Conservation (phyloP, 1,140 invertebrate genomes). For the Vanessa tameamea region DNA sequence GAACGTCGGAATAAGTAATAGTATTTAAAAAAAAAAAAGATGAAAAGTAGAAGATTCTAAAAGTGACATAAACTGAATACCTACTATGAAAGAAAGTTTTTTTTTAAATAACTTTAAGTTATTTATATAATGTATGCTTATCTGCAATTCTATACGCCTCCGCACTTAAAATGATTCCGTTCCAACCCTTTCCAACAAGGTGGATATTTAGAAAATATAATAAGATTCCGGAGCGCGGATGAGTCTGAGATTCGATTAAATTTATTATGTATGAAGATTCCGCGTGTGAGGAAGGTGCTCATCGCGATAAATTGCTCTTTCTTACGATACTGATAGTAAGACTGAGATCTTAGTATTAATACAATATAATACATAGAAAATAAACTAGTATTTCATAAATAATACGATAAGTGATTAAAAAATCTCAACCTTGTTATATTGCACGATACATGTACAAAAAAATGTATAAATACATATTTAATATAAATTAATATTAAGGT, state of each 20-base stretch:
- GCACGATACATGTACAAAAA: no score
- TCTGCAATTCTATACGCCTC: conserved; percentile 48
- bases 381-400: no score
- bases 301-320: conserved; percentile 70
- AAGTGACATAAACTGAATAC: no score
- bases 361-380: no score
- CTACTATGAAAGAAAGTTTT: background rate
- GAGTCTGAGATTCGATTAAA: conserved; percentile 78
- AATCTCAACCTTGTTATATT: no score
- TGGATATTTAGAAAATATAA: conserved; percentile 75
- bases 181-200: conserved; percentile 64
- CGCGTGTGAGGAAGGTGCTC: conserved; percentile 66
- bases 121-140: background rate
- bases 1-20: no score
- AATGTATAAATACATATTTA: no score
- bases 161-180: conserved; percentile 50
- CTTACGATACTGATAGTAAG: conserved; percentile 37
- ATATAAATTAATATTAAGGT: no score
- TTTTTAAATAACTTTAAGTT: background rate
- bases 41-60: no score
- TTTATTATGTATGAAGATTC: conserved; percentile 79
- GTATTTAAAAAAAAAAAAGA: no score
- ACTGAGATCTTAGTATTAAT: background rate
- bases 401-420: no score
- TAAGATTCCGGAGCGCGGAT: conserved; percentile 68